phyloP scores from a whole-genome alignment of 2,888 invertebrate genomes.

The Perithous albicinctus region DNA sequence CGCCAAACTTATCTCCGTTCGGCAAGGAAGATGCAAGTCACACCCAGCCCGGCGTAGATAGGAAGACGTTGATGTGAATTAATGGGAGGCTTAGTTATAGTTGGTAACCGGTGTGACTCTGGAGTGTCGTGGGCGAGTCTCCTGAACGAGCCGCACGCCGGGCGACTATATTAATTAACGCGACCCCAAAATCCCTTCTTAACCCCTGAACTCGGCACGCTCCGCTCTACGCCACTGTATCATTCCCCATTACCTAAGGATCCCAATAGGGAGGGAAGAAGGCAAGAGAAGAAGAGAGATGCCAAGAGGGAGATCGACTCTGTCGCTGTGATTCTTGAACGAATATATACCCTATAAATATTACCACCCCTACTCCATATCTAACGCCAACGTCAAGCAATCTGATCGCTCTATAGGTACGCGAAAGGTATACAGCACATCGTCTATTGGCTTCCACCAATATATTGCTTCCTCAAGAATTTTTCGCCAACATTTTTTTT shows the following conservation, averaged over 20 bases:
- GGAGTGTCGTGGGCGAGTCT: slow-evolving; percentile 65
- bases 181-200: slow-evolving; percentile 83
- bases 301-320: slow-evolving; percentile 47
- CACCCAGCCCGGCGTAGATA: slow-evolving; percentile 78
- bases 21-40: slow-evolving; percentile 83
- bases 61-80: slow-evolving; percentile 85
- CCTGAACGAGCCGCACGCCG: slow-evolving; percentile 30
- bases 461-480: too few relatives aligned
- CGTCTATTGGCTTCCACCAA: not conserved
- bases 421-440: slow-evolving; percentile 7
- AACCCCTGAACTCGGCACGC: slow-evolving; percentile 80
- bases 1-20: slow-evolving; percentile 78
- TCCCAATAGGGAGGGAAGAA: slow-evolving; percentile 54
- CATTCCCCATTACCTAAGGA: slow-evolving; percentile 54
- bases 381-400: slow-evolving; percentile 27
- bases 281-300: slow-evolving; percentile 63
- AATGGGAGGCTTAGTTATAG: slow-evolving; percentile 83
- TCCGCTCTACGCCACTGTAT: slow-evolving; percentile 63
- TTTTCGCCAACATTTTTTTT: too few relatives aligned
- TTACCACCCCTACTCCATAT: slow-evolving; percentile 70
- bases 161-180: slow-evolving; percentile 81
- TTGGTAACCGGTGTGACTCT: slow-evolving; percentile 69
- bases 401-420: slow-evolving; percentile 36
- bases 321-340: slow-evolving; percentile 46
- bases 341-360: slow-evolving; percentile 76